Base-by-base conservation (phyloP, 2,113 vertebrate species). In the Chloropsis hardwickii region DNA sequence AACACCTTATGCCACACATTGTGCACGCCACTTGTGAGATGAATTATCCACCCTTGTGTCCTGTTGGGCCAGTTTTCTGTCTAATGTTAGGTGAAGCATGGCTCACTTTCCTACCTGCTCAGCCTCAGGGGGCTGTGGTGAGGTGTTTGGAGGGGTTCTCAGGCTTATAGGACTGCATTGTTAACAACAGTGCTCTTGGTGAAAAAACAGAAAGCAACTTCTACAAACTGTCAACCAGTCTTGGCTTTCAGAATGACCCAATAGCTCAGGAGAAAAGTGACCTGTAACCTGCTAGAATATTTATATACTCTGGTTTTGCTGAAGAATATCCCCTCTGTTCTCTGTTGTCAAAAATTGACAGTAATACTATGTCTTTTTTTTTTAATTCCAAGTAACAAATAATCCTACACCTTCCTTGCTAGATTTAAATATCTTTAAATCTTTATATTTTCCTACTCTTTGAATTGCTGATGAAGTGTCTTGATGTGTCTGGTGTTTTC, bases 51-150 rank as follows among this genome's bases (percentile, higher is more conserved):
- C 19, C 8, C 6, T 25, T 48, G 17, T 56, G 40, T 56, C 31
- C n/a, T 64, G 6, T 14, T 47, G 28, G 35, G n/a, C 37, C 17
- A 4, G 45, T 62, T 29, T 73, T 89, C 35, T 71, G 13, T 60
- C 31, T 2, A 3, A 39, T 0, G 0, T 74, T 74, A 57, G 56
- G 27, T 20, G 81, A 66, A 57, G 29, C 3, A 2, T 9, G 10
- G 56, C n/a, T 88, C 4, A 0, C n/a, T 18, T 69, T 77, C 16
- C 4, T 27, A 11, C 17, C 31, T 7, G 19, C 44, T 51, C 13
- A 65, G 22, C 20, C 61, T 89, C 27, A 57, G n/a, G 40, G 21
- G 40, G 21, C 27, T 27, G 25, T 40, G 37, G 5, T 19, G 20
- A 47, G 51, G 7, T 44, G 8, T 60, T 67, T 2, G 6, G 23